Conservation (phyloP, 2,888 invertebrate genomes). For the Criorhina ranunculi region DNA sequence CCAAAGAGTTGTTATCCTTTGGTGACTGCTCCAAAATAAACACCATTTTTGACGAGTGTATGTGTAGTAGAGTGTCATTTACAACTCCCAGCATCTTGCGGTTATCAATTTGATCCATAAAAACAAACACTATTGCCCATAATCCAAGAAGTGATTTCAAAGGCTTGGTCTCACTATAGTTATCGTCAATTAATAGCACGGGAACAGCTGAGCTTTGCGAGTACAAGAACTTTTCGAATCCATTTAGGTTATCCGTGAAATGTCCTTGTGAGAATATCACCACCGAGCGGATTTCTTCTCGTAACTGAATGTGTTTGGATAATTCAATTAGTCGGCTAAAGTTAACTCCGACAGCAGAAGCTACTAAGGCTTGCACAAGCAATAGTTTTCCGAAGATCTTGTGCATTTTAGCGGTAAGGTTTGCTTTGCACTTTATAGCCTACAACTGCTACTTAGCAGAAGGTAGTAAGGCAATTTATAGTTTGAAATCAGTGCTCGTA, state of each 20-base stretch:
- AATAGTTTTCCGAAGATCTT: conserved; percentile 21
- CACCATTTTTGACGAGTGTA: conserved; percentile 49
- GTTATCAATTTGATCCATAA: conserved; percentile 45
- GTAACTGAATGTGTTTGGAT: conserved; percentile 27
- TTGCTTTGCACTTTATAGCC: neutral
- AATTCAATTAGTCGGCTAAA: conserved; percentile 47
- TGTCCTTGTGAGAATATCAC: conserved; percentile 50
- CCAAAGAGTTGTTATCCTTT: neutral
- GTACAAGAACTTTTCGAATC: conserved; percentile 39
- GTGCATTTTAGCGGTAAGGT: conserved; percentile 23
- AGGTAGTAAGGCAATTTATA: conserved; percentile 50
- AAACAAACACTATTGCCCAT: conserved; percentile 46
- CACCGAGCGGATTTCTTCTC: conserved; percentile 53
- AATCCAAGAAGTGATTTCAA: conserved; percentile 35
- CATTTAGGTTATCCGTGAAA: conserved; percentile 11
- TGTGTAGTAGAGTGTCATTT: conserved; percentile 42
- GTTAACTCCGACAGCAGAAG: conserved; percentile 2
- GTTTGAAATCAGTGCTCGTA: conserved; percentile 19
- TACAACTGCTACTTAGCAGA: neutral
- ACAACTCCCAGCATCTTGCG: conserved; percentile 40
- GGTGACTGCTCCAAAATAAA: conserved; percentile 10
- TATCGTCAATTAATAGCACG: conserved; percentile 36
- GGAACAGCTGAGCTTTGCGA: conserved; percentile 20
- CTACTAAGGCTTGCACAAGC: neutral
- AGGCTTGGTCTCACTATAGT: neutral